Evolutionary conservation across 2,797 vertebrate genomes (phyloP).

Genomic region (Cossypha niveicapilla): DNA sequence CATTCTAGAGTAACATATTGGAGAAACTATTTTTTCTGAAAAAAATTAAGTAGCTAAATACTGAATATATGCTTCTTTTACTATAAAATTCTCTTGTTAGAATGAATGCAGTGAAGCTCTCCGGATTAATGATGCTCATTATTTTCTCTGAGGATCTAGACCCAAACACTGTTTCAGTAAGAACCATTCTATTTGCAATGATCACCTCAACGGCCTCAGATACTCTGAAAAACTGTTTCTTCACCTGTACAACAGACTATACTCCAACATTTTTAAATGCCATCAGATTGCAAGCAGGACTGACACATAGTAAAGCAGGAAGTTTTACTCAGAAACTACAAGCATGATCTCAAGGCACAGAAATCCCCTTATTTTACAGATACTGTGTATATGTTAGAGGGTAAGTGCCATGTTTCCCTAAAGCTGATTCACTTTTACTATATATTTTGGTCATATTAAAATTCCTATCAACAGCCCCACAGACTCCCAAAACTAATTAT

Average conservation of each 20-base stretch:
- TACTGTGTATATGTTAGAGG: accelerated
- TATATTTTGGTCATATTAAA: neutral
- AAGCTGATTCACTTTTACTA: neutral
- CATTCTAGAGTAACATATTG: neutral
- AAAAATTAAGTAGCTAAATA: neutral
- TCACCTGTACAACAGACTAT: neutral
- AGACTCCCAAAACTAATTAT: neutral
- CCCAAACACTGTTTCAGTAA: neutral
- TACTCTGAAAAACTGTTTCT: neutral
- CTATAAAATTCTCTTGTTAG: neutral
- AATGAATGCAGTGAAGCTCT: neutral
- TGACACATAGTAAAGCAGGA: neutral
- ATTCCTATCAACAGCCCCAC: neutral
- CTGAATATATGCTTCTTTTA: accelerated
- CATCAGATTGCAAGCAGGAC: neutral
- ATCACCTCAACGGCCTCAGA: neutral
- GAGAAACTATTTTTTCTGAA: neutral
- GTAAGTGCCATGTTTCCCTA: neutral
- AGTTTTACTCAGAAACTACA: neutral
- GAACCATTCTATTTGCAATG: neutral
- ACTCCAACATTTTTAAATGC: neutral
- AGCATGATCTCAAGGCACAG: neutral
- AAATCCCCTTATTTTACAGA: neutral
- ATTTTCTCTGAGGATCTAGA: neutral
- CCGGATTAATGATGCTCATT: neutral